Conservation (phyloP, 2,888 invertebrate genomes). For the Acheta domesticus region DNA sequence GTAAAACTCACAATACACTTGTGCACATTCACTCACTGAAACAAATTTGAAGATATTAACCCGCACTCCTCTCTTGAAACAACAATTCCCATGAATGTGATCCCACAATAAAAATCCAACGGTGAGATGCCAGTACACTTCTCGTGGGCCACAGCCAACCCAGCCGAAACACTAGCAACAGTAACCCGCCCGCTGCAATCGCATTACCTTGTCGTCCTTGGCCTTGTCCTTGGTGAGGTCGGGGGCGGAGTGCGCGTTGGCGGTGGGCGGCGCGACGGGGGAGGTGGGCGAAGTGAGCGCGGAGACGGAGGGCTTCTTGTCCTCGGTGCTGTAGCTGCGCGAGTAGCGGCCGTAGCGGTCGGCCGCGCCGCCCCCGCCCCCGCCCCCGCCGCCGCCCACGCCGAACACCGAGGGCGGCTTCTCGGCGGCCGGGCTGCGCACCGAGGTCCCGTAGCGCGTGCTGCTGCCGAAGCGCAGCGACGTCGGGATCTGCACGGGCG, state of each 20-base stretch:
- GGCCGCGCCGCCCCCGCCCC: conserved; percentile 18
- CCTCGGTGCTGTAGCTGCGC: neutral
- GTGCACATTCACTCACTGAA: too few relatives aligned
- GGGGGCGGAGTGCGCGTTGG: neutral
- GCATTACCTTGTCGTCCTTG: neutral
- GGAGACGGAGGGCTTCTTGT: neutral
- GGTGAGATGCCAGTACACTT: too few relatives aligned
- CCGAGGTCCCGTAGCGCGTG: conserved; percentile 39
- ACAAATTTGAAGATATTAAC: too few relatives aligned
- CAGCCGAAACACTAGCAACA: too few relatives aligned
- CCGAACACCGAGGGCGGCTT: conserved; percentile 41
- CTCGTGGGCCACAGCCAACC: too few relatives aligned
- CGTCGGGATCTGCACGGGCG: conserved; percentile 31
- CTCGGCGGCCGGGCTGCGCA: conserved; percentile 41
- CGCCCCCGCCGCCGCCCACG: conserved; percentile 21
- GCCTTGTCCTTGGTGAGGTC: neutral
- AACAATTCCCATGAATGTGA: too few relatives aligned
- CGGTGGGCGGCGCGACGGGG: neutral
- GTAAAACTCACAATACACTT: too few relatives aligned
- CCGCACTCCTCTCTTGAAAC: too few relatives aligned
- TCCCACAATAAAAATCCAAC: too few relatives aligned
- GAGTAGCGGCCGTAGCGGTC: conserved; percentile 11
- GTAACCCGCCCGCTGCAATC: neutral
- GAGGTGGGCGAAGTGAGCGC: neutral
- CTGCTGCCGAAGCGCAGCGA: conserved; percentile 39